Evolutionary conservation across 2,888 invertebrate genomes (phyloP).

Genomic region (Amitus sp.): DNA sequence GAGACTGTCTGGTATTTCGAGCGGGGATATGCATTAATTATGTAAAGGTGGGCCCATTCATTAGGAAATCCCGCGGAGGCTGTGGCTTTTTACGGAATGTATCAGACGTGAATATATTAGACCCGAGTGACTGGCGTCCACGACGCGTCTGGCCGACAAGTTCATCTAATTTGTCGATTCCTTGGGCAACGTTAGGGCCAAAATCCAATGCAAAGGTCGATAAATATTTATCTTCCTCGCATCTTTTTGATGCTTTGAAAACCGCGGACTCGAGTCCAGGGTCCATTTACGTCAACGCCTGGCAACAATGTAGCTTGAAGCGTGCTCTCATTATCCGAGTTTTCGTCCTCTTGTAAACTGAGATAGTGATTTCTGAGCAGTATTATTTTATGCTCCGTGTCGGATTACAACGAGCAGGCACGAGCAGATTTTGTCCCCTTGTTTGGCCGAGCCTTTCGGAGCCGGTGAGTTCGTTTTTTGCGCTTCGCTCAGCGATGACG

Average conservation of each 20-base stretch:
- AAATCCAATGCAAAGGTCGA: constrained; percentile 2
- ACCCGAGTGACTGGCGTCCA: constrained; percentile 28
- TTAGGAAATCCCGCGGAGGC: constrained; percentile 25
- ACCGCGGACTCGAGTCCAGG: too few species aligned
- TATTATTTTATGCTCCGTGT: constrained; percentile 49
- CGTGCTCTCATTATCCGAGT: background rate
- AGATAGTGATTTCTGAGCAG: constrained; percentile 33
- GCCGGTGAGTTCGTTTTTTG: constrained; percentile 48
- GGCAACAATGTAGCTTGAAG: background rate
- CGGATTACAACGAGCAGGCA: constrained; percentile 46
- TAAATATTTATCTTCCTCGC: too few species aligned
- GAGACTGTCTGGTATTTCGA: constrained; percentile 32
- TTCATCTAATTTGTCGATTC: constrained; percentile 34
- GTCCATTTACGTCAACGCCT: too few species aligned
- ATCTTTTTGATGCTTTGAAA: too few species aligned
- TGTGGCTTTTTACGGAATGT: constrained; percentile 42
- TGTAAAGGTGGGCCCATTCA: constrained; percentile 44
- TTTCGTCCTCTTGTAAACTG: constrained; percentile 29
- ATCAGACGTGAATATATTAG: constrained; percentile 43
- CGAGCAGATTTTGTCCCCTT: constrained; percentile 15
- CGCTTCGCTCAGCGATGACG: constrained; percentile 52
- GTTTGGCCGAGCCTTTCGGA: constrained; percentile 11
- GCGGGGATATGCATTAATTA: constrained; percentile 46
- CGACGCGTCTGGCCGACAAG: constrained; percentile 16
- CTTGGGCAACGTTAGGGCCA: too few species aligned